phyloP scores from a whole-genome alignment of 2,113 vertebrate species.

The Sander lucioperca region DNA sequence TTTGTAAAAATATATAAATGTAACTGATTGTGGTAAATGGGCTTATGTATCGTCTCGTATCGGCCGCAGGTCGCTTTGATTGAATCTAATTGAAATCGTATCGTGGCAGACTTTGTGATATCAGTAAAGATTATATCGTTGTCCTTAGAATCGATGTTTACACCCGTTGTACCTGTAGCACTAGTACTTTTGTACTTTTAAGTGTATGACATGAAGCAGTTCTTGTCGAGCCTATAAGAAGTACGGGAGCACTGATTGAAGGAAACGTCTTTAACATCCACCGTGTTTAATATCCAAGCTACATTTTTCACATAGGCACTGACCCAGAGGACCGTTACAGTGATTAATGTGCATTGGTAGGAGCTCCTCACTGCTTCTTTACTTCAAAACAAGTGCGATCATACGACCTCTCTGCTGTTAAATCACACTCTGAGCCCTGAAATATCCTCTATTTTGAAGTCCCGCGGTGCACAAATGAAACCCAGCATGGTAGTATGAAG shows the following conservation, averaged over 20 bases:
- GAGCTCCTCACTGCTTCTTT: constrained; percentile 1
- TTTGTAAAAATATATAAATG: no score
- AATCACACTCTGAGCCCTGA: constrained; percentile 32
- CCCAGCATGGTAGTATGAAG: constrained; percentile 56
- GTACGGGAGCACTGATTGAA: not conserved
- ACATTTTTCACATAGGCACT: not conserved
- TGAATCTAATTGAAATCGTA: no score
- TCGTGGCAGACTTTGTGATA: no score
- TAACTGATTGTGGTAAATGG: no score
- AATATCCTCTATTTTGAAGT: constrained; percentile 59
- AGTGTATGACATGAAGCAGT: not conserved
- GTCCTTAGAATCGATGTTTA: no score
- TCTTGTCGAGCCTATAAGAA: not conserved
- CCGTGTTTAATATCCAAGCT: constrained; percentile 3
- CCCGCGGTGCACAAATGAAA: constrained; percentile 58
- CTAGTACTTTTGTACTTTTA: no score
- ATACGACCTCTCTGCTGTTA: constrained; percentile 8
- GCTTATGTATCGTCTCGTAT: no score
- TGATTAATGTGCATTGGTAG: not conserved
- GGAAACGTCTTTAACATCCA: constrained; percentile 17
- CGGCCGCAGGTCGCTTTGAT: no score
- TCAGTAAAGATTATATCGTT: no score
- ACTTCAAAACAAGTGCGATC: constrained; percentile 31
- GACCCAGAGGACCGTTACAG: not conserved
- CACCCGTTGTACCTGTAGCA: no score